A percentile compares a stretch with the other conserved stretches of the same genome.
phyloP scores from a whole-genome alignment of 1,140 invertebrate species.

The Platyscapa corneri region DNA sequence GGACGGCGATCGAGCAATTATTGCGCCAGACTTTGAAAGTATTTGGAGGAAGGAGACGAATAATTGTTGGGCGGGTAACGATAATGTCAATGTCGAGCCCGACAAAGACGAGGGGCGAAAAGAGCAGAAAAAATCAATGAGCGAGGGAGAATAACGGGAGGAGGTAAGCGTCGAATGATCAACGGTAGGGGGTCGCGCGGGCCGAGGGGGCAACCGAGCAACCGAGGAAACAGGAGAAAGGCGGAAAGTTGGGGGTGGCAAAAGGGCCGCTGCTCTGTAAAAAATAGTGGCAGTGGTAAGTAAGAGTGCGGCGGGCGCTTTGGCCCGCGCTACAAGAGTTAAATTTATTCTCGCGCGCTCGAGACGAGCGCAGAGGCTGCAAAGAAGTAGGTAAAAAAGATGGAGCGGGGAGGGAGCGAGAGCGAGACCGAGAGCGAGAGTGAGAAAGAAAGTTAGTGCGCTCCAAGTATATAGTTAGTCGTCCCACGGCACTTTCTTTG shows the following conservation, averaged over 20 bases:
- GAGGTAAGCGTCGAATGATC: neutral
- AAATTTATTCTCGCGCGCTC: constrained; percentile 43
- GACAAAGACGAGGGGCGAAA: neutral
- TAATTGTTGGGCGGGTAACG: neutral
- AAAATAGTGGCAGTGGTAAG: constrained; percentile 5
- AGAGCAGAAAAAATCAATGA: neutral
- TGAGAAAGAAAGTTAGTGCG: constrained; percentile 60
- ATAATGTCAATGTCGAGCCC: neutral
- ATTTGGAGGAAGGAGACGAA: neutral
- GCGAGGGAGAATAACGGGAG: neutral
- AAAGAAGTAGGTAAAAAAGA: constrained; percentile 22
- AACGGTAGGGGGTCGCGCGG: neutral
- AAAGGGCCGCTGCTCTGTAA: too few relatives aligned
- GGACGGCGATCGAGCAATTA: neutral
- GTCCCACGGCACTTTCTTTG: constrained; percentile 72
- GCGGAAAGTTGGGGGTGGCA: neutral
- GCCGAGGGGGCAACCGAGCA: neutral
- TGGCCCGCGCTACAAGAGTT: constrained; percentile 27
- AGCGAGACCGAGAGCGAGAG: constrained; percentile 35
- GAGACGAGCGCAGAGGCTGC: constrained; percentile 14
- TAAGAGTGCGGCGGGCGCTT: neutral
- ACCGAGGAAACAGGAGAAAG: neutral
- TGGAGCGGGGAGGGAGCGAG: neutral
- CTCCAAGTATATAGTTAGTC: constrained; percentile 62
- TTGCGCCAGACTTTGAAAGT: neutral